These are phyloP conservation scores for Chiloscyllium plagiosum DNA, from an alignment of 2,113 vertebrate genomes.

Conservation along the genomic window DNA sequence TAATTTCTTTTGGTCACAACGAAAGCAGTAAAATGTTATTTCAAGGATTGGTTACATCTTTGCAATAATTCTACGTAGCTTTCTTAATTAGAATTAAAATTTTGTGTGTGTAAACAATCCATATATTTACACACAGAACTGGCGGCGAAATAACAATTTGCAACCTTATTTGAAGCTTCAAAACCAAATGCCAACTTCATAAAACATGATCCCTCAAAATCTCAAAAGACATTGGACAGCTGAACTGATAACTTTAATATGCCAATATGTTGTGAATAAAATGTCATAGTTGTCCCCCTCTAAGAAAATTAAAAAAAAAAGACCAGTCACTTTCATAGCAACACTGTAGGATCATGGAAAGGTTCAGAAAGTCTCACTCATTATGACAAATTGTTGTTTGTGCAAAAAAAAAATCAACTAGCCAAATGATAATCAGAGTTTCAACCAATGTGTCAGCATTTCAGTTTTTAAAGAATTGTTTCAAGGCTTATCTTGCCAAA, in stretches of 20 bases:
- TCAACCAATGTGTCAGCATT: not conserved
- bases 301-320: not conserved
- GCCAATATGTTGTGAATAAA: not conserved
- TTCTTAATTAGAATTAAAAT: not conserved
- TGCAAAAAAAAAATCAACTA: not conserved
- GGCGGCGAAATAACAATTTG: not conserved
- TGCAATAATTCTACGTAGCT: not conserved
- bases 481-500: not conserved
- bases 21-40: constrained; percentile 3
- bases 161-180: not conserved
- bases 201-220: not conserved
- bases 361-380: not conserved
- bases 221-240: not conserved
- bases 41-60: not conserved
- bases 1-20: not conserved
- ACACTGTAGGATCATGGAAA: not conserved
- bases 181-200: not conserved
- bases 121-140: not conserved
- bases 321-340: not conserved
- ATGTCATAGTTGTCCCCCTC: not conserved
- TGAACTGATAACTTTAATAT: not conserved
- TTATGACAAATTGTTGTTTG: not conserved
- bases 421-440: not conserved
- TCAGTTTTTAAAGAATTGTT: not conserved
- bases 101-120: not conserved